phyloP scores from a whole-genome alignment of 2,797 vertebrate genomes.

The Acanthiza pusilla region DNA sequence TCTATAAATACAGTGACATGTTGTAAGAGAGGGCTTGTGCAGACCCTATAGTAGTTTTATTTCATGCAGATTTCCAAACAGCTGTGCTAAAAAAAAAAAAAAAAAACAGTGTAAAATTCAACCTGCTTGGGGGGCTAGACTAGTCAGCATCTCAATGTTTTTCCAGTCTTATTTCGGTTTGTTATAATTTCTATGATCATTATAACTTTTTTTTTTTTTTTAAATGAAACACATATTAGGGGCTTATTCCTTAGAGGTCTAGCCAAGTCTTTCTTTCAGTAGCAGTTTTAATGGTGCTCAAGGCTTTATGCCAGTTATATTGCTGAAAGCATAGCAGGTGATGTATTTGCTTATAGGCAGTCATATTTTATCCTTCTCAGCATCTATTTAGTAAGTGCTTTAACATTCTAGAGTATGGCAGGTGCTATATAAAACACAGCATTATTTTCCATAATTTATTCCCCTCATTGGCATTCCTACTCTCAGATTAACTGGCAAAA shows the following conservation, averaged over 20 bases:
- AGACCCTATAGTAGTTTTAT: neutral
- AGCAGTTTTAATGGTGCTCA: neutral
- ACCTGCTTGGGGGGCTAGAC: neutral
- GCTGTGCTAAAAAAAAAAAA: neutral
- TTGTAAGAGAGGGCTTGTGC: neutral
- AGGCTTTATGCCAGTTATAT: neutral
- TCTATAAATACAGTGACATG: neutral
- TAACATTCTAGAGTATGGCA: slow-evolving; percentile 3
- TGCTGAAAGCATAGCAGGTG: slow-evolving; percentile 9
- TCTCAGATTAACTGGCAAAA: slow-evolving; percentile 30
- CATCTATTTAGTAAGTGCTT: slow-evolving; percentile 28
- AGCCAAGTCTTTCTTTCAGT: neutral
- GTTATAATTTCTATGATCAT: neutral
- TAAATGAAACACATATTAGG: neutral
- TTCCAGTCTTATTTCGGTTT: neutral
- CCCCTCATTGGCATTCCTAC: neutral
- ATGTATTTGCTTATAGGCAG: slow-evolving; percentile 27
- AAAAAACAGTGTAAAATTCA: neutral
- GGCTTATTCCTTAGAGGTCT: neutral
- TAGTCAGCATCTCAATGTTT: neutral
- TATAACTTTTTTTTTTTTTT: neutral
- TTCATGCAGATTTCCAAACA: neutral
- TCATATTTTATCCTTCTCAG: slow-evolving; percentile 20
- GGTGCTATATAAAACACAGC: slow-evolving; percentile 31
- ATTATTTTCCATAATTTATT: slow-evolving; percentile 48